Evolutionary conservation across 1,140 invertebrate species (phyloP), one percentile per base, ranked within the genome.

Genomic region (Neodiprion pinetum): DNA sequence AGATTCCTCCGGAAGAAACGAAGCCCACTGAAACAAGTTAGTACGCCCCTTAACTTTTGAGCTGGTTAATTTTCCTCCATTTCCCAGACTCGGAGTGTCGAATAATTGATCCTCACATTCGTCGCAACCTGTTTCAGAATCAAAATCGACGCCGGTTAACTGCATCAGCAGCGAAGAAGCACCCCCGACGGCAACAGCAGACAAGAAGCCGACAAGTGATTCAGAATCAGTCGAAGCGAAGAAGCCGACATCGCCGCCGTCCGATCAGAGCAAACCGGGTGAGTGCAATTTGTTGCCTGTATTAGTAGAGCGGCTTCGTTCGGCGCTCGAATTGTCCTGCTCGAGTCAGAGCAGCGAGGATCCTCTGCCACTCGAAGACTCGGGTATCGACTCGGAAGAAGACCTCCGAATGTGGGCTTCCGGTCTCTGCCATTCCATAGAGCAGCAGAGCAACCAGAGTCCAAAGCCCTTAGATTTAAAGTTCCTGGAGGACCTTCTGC

Each of bases 401-500:
- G 83, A 82, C 70, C 74, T 82, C 47, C 78, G 82, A 1, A 76
- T 79, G 9, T 86, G 82, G 83, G 79, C 76, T 48, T 78, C 75
- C 67, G 77, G 80, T 70, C 23, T 77, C 79, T 79, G 78, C 28
- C 80, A 72, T 11, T 78, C 82, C 10, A 76, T 82, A 65, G 83
- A 84, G 61, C 79, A 28, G 69, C 70, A 72, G 14, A 80, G 8
- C 28, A 47, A 10, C 70, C 10, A 14, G n/a, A 72, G 50, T 10
- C 48, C 75, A 0, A 83, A 82, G 50, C 74, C 79, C 40, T 78
- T 84, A 53, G 83, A 88, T 70, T 72, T 86, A 11, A 85, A 87
- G 76, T 85, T 85, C 69, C 73, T 86, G n/a, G 84, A 87, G 71
- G 85, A 87, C 8, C 75, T 89, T 10, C 90, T 96, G 0, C 90